Percentiles rank a stretch among this genome's conserved stretches.
These are phyloP conservation scores for Oophaga sylvatica DNA, from an alignment of 2,797 vertebrate genomes.

Conservation along the genomic window DNA sequence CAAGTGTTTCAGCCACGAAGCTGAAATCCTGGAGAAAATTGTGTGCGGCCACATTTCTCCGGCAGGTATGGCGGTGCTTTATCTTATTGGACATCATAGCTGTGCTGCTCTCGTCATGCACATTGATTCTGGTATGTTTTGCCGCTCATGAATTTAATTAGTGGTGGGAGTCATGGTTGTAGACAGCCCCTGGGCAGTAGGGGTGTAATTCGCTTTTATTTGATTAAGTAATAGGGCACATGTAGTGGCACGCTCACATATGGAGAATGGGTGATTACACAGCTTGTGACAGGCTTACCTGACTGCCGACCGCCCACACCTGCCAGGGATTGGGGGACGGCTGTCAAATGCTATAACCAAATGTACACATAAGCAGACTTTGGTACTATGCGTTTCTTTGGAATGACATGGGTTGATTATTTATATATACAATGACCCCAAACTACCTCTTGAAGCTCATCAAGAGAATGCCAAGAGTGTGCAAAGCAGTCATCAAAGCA, in stretches of 20 bases:
- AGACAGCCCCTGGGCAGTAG: conserved; percentile 19
- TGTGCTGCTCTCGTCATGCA: neutral
- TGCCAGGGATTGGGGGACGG: conserved; percentile 13
- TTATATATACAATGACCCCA: too few species aligned
- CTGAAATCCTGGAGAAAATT: too few species aligned
- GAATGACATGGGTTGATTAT: too few species aligned
- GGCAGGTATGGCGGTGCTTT: too few species aligned
- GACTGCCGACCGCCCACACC: conserved; percentile 33
- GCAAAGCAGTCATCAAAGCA: too few species aligned
- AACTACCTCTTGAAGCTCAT: too few species aligned
- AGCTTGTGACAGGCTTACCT: neutral
- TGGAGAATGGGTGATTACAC: conserved; percentile 27
- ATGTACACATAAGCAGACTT: too few species aligned
- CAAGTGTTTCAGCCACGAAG: too few species aligned
- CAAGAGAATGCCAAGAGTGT: too few species aligned
- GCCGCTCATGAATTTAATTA: neutral
- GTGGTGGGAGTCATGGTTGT: neutral
- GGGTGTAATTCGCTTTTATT: conserved; percentile 36
- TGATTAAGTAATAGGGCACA: conserved; percentile 37
- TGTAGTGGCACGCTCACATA: conserved; percentile 36
- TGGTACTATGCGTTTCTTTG: neutral
- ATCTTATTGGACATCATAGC: neutral
- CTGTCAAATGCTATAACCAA: too few species aligned
- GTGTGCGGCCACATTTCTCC: too few species aligned
- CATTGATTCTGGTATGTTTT: neutral